A percentile compares a stretch with the other conserved stretches of the same genome.
Conservation (phyloP, 2,888 invertebrate species). For the Ochropleura leucogaster region DNA sequence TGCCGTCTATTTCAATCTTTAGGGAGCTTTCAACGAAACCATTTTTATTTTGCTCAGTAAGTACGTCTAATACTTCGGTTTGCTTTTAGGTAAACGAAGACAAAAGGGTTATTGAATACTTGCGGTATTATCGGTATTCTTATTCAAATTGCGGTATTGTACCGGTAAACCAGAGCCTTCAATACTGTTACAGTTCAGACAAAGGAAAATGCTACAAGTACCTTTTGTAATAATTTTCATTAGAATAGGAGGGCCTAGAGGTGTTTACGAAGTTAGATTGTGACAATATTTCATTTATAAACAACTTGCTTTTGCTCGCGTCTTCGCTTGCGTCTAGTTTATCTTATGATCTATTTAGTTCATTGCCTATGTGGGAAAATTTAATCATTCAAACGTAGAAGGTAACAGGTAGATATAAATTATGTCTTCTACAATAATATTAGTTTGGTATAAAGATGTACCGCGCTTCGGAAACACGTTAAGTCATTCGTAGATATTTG, state of each 20-base stretch:
- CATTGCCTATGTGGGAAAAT: background rate
- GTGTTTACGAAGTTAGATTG: constrained; percentile 19
- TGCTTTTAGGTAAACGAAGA: constrained; percentile 27
- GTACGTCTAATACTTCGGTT: background rate
- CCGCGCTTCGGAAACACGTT: background rate
- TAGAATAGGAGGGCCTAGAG: constrained; percentile 5
- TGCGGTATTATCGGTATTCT: constrained; percentile 23
- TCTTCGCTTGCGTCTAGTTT: background rate
- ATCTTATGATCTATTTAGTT: background rate
- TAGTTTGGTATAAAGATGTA: background rate
- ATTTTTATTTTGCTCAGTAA: constrained; percentile 6
- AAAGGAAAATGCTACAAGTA: constrained; percentile 22
- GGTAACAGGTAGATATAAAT: background rate
- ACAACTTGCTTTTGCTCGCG: too few relatives aligned
- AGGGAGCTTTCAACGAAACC: background rate
- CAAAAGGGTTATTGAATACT: constrained; percentile 31
- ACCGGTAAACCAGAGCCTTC: constrained; percentile 3
- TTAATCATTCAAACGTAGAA: background rate
- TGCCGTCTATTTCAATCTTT: background rate
- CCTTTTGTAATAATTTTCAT: constrained; percentile 33
- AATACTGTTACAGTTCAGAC: constrained; percentile 4
- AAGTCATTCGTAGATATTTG: too few relatives aligned
- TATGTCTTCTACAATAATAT: background rate
- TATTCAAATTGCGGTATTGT: constrained; percentile 41
- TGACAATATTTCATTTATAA: background rate